Conservation (phyloP, 2,113 vertebrate species). For the Atrichornis clamosus region DNA sequence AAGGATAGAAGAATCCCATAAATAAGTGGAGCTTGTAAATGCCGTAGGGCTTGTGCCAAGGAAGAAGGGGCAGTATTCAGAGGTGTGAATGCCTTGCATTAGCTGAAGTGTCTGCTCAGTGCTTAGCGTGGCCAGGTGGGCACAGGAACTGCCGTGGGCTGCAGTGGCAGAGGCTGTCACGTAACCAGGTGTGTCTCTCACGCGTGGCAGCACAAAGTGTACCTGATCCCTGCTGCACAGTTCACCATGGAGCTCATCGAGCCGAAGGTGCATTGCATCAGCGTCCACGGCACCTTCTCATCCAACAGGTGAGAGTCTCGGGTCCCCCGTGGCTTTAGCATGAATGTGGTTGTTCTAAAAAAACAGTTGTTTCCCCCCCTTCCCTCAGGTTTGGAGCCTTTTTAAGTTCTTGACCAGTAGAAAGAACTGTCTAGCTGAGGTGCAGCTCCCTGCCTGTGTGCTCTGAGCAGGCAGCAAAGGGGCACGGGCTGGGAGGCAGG, state of each 20-base stretch:
- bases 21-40: background rate
- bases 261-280: constrained; percentile 84
- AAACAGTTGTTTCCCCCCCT: accelerated
- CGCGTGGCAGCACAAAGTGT: constrained; percentile 79
- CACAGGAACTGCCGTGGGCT: background rate
- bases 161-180: background rate
- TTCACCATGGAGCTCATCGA: constrained; percentile 85
- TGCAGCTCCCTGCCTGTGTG: background rate
- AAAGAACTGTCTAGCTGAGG: background rate
- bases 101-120: background rate
- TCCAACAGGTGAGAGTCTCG: constrained; percentile 76
- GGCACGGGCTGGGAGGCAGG: background rate
- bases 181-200: background rate
- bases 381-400: background rate
- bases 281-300: constrained; percentile 80
- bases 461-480: background rate
- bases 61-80: background rate
- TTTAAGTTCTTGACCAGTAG: background rate
- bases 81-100: background rate
- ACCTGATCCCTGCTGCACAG: constrained; percentile 77
- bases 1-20: background rate
- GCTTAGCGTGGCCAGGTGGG: background rate
- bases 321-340: background rate
- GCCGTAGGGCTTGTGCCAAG: background rate
- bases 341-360: background rate